Evolutionary conservation across 2,888 invertebrate species (phyloP), one percentile per base, ranked within the genome.

Genomic region (Scaptodrosophila latifasciaeformis): DNA sequence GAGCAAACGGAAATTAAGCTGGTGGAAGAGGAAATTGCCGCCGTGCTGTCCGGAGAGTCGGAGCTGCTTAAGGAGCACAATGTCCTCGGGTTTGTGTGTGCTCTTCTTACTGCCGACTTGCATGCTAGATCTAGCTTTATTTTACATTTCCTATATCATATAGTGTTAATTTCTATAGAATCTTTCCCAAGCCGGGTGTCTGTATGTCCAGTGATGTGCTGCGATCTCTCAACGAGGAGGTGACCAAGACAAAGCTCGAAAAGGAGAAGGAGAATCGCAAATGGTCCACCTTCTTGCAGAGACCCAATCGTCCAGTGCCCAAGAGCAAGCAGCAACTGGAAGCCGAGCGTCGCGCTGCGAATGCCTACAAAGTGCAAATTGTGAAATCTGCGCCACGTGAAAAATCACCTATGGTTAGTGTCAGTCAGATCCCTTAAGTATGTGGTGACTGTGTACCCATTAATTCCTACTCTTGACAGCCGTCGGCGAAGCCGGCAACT

Each of bases 281-380:
- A 67, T 92, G 91, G 88, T 92, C 94, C 2, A 93, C 92, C 24
- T 94, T 94, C 77, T 82, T 94, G 59, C 91, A 92, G 83, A 92
- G 91, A 70, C 94, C 94, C 0, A 89, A 90, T 66, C 87, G 92
- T 15, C 91, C 93, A 0, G 89, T 90, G 62, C 92, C 92, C 5
- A 85, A 84, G 58, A 85, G 82, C 51, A 83, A 81, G 50, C 76
- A 77, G 3, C 78, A 83, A 57, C 47, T 85, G 35, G 84, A 86
- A 55, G 82, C 83, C 1, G 84, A 86, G 21, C 65, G 69, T 0
- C 65, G 81, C 17, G 80, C 76, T 76, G 86, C 70, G 24, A 84
- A 85, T 66, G 83, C 85, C 27, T 90, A 90, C 64, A 89, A 88
- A 86, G 89, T 90, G 54, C 87, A 87, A 71, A 90, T 90, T 58